phyloP scores from a whole-genome alignment of 1,140 invertebrate species.

The Drosophila tani region DNA sequence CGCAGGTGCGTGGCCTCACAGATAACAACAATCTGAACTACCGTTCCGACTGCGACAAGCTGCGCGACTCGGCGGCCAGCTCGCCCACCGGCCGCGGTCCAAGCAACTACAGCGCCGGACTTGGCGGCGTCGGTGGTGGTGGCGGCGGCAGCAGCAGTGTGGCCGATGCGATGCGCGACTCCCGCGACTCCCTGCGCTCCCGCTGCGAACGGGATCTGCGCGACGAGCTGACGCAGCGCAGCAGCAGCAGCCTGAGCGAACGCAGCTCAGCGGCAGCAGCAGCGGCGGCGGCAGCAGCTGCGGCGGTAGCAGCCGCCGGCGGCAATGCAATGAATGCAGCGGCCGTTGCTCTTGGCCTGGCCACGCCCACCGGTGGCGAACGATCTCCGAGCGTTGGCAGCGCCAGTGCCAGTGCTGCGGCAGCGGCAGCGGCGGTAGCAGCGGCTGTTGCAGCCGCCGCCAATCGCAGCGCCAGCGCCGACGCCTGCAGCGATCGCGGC shows the following conservation, averaged over 20 bases:
- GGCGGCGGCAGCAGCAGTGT: slow-evolving; percentile 23
- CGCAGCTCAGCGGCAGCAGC: slow-evolving; percentile 74
- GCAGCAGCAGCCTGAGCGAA: slow-evolving; percentile 78
- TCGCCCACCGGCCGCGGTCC: slow-evolving; percentile 77
- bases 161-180: slow-evolving; percentile 66
- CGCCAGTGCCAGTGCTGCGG: slow-evolving; percentile 70
- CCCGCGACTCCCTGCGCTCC: slow-evolving; percentile 70
- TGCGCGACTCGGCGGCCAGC: slow-evolving; percentile 77
- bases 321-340: slow-evolving; percentile 74
- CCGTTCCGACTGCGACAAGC: slow-evolving; percentile 79
- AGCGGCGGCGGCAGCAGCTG: slow-evolving; percentile 69
- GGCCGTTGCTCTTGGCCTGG: slow-evolving; percentile 70
- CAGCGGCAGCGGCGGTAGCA: slow-evolving; percentile 74
- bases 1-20: slow-evolving; percentile 90
- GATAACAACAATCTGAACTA: slow-evolving; percentile 91
- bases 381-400: slow-evolving; percentile 83
- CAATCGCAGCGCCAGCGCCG: slow-evolving; percentile 73
- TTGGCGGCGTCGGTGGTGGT: slow-evolving; percentile 35
- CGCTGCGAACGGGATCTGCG: slow-evolving; percentile 79
- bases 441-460: slow-evolving; percentile 72
- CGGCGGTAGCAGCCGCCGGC: slow-evolving; percentile 65
- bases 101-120: slow-evolving; percentile 58
- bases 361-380: slow-evolving; percentile 72
- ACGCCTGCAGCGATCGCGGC: slow-evolving; percentile 76
- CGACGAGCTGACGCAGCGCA: slow-evolving; percentile 78